Percentiles rank a stretch among this genome's conserved stretches.
Conservation (phyloP, 1,140 invertebrate species). For the Aphelenchoides avenae region DNA sequence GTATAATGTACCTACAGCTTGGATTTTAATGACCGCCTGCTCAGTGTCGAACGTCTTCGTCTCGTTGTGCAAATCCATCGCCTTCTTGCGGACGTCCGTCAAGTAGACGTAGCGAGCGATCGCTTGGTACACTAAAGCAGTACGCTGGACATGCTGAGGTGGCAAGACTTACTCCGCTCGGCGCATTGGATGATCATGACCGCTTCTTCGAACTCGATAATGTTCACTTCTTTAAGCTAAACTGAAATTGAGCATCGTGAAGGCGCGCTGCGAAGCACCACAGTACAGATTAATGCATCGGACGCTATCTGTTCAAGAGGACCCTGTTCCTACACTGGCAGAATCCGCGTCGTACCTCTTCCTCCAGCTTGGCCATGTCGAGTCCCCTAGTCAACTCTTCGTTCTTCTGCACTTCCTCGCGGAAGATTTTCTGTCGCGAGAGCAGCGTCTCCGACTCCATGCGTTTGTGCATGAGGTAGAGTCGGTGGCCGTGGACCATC, state of each 20-base stretch:
- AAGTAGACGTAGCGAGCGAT: slow-evolving; percentile 18
- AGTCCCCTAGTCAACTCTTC: slow-evolving; percentile 14
- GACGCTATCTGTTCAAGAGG: background rate
- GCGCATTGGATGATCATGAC: slow-evolving; percentile 8
- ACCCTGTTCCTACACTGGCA: background rate
- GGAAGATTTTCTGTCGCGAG: slow-evolving; percentile 13
- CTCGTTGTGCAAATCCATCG: slow-evolving; percentile 8
- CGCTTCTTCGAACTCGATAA: slow-evolving; percentile 11
- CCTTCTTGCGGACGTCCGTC: slow-evolving; percentile 15
- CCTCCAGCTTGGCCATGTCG: slow-evolving; percentile 8
- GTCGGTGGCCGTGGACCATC: no score
- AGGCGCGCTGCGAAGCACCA: background rate
- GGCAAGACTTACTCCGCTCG: slow-evolving; percentile 17
- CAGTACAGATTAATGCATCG: background rate
- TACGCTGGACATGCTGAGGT: background rate
- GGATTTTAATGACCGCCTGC: slow-evolving; percentile 7
- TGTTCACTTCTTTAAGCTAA: slow-evolving; percentile 12
- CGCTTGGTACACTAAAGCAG: slow-evolving; percentile 14
- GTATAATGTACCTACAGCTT: slow-evolving; percentile 4
- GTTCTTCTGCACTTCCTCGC: slow-evolving; percentile 6
- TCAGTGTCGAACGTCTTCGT: slow-evolving; percentile 6
- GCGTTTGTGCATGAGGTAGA: no score
- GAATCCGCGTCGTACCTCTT: background rate
- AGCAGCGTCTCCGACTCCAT: no score
- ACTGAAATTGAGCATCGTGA: slow-evolving; percentile 1